Evolutionary conservation across 2,113 vertebrate genomes (phyloP).

Genomic region (Clupea harengus): DNA sequence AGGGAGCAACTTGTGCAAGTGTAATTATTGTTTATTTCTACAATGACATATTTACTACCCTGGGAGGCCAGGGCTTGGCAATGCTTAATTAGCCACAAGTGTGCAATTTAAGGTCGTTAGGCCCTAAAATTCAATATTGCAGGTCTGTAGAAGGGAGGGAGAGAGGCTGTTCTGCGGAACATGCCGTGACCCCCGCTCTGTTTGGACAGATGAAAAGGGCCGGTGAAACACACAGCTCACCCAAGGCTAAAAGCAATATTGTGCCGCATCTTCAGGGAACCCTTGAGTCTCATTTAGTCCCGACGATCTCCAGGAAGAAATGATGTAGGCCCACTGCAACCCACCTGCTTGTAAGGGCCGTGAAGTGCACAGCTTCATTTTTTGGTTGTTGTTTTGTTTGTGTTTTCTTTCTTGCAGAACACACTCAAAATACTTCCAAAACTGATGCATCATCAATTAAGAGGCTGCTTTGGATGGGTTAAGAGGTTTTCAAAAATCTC

Average conservation of each 20-base stretch:
- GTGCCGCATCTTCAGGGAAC: neutral
- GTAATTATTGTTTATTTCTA: constrained; percentile 66
- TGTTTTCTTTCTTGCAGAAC: neutral
- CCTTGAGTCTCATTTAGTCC: neutral
- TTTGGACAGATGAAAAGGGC: neutral
- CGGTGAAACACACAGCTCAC: neutral
- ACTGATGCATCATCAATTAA: neutral
- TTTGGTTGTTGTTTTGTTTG: neutral
- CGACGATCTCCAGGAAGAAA: neutral
- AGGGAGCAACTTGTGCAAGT: constrained; percentile 54
- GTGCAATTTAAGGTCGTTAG: constrained; percentile 61
- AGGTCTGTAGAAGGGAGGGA: constrained; percentile 40
- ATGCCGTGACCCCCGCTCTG: neutral
- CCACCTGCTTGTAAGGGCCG: neutral
- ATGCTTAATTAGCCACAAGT: constrained; percentile 60
- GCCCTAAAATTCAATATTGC: constrained; percentile 50
- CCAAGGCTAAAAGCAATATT: constrained; percentile 16
- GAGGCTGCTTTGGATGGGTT: neutral
- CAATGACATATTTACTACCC: constrained; percentile 64
- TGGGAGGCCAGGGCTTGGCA: constrained; percentile 50
- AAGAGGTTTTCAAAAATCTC: neutral
- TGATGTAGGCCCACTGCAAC: neutral
- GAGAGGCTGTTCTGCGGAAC: neutral
- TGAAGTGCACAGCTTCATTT: neutral
- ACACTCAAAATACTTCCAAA: neutral